Evolutionary conservation across 2,888 invertebrate species (phyloP).

Genomic region (Doris montereyensis): DNA sequence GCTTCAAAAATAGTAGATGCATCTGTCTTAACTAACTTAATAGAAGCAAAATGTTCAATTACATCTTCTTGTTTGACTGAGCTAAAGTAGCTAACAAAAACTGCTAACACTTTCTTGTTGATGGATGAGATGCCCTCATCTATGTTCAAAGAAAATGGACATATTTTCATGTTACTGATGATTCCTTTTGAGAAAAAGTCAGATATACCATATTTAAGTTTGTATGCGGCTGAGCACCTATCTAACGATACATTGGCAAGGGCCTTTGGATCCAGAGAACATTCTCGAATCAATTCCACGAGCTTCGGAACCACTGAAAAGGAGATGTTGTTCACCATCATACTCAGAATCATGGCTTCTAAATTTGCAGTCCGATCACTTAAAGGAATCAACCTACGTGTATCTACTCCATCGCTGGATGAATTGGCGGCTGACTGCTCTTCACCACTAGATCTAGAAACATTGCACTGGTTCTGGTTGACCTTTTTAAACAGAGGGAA

Average conservation of each 20-base stretch:
- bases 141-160: too few species aligned
- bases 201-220: constrained; percentile 3
- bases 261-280: background rate
- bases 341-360: background rate
- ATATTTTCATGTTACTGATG: background rate
- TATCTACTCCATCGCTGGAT: background rate
- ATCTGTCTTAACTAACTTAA: background rate
- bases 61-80: constrained; percentile 4
- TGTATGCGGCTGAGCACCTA: background rate
- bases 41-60: background rate
- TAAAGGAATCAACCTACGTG: background rate
- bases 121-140: too few species aligned
- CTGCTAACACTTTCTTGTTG: constrained; percentile 11
- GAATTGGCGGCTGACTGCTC: background rate
- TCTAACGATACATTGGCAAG: background rate
- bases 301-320: background rate
- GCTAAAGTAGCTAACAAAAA: background rate
- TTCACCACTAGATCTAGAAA: background rate
- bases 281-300: background rate
- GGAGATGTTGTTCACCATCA: background rate
- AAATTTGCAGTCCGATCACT: background rate
- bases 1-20: constrained; percentile 1
- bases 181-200: constrained; percentile 3
- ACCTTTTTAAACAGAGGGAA: background rate
- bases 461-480: background rate